phyloP scores from a whole-genome alignment of 1,140 invertebrate genomes.

The Chrysopa pallens region DNA sequence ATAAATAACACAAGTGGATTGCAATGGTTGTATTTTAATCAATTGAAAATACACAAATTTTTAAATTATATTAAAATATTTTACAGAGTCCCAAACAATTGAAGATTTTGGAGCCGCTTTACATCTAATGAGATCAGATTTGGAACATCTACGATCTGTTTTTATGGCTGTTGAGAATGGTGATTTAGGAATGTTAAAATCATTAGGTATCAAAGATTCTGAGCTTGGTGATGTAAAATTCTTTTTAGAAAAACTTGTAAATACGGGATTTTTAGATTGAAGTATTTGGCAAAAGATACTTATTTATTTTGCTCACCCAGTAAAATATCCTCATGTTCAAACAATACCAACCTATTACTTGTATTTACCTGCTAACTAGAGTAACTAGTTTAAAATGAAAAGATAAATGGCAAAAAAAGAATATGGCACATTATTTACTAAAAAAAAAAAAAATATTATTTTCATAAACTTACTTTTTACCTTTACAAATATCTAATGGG shows the following conservation, averaged over 20 bases:
- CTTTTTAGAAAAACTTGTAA: conserved; percentile 90
- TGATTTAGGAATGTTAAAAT: conserved; percentile 82
- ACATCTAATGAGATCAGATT: conserved; percentile 68
- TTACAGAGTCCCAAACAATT: conserved; percentile 85
- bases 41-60: not conserved
- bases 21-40: too few species aligned
- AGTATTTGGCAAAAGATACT: conserved; percentile 31
- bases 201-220: conserved; percentile 84
- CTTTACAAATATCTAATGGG: too few species aligned
- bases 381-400: too few species aligned
- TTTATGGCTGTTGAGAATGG: conserved; percentile 95
- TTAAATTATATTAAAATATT: conserved; percentile 2
- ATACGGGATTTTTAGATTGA: conserved; percentile 93
- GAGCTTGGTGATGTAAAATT: conserved; percentile 94
- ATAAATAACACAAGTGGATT: too few species aligned
- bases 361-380: too few species aligned
- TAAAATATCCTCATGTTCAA: conserved; percentile 29
- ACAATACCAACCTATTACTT: too few species aligned
- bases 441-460: too few species aligned
- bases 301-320: conserved; percentile 40
- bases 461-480: too few species aligned
- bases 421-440: too few species aligned
- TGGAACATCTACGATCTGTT: conserved; percentile 82
- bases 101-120: conserved; percentile 80
- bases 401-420: too few species aligned